Evolutionary conservation across 2,888 invertebrate species (phyloP), one percentile per base, ranked within the genome.

Genomic region (Phorcus lineatus): DNA sequence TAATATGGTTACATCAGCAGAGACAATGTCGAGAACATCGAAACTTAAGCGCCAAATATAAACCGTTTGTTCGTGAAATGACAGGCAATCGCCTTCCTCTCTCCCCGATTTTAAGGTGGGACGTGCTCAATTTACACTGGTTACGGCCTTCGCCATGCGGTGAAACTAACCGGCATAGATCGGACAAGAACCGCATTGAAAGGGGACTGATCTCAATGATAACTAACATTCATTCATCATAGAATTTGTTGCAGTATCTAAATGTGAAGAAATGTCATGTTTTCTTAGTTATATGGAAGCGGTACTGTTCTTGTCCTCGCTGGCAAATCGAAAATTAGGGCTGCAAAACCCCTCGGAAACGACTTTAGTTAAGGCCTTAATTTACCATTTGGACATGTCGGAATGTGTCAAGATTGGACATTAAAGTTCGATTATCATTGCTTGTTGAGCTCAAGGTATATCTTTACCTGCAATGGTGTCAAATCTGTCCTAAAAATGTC

Each of bases 401-500:
- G 31, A 70, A 53, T 13, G 28, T 17, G 78, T 47, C 53, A 24
- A 52, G 31, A 53, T 66, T 36, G 53, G 19, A 62, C 19, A 78
- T 67, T 28, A 78, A 67, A 53, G 36, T 66, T 52, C 54, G 24
- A 78, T 78, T 67, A 54, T 52, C 62, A 52, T 78, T 67, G 62
- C 62, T 67, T 54, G 62, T 70, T 67, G 17, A 24, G 67, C 28
- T 75, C 53, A 19, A 55, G 54, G 22, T 55, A 74, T 62, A 67
- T 53, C 77, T 74, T 92, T 93, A 94, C 94, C 94, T 93, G 92
- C 90, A 92, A 93, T 92, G 92, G 92, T 91, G 92, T 92, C 92
- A 92, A 92, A 93, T 92, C 91, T 91, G 91, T 92, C 91, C 92
- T 93, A 94, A 92, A 93, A 93, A 93, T 93, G 92, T 92, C 92